Conservation (phyloP, 2,888 invertebrate species). For the Leistus spinibarbis region DNA sequence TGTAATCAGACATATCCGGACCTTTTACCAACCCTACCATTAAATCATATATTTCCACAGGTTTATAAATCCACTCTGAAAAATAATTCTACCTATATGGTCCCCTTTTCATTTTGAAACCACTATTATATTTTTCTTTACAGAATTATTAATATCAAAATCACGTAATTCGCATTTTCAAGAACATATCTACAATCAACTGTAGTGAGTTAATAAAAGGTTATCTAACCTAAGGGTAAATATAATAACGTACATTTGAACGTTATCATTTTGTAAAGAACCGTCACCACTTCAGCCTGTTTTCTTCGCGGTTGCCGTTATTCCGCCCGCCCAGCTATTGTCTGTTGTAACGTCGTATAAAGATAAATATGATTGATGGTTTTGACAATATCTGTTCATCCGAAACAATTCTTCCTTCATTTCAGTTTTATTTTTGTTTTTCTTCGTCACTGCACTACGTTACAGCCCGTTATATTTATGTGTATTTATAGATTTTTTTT, state of each 20-base stretch:
- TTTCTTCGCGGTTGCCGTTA: background rate
- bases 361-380: conserved; percentile 37
- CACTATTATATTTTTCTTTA: too few relatives aligned
- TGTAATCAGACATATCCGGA: background rate
- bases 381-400: conserved; percentile 29
- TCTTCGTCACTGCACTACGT: conserved; percentile 32
- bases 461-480: conserved; percentile 22
- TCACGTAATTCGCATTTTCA: too few relatives aligned
- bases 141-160: too few relatives aligned
- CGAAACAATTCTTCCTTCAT: conserved; percentile 28
- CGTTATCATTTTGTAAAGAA: background rate
- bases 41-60: background rate
- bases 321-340: conserved; percentile 17
- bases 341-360: conserved; percentile 21
- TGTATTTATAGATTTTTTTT: conserved; percentile 32
- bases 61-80: background rate
- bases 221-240: background rate
- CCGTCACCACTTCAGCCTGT: background rate
- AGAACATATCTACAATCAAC: too few relatives aligned
- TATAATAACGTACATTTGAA: background rate
- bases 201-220: background rate
- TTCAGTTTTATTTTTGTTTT: conserved; percentile 27
- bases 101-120: too few relatives aligned
- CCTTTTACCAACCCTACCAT: background rate
- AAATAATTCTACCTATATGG: background rate